A percentile compares a stretch with the other conserved stretches of the same genome.
phyloP scores from a whole-genome alignment of 2,888 invertebrate species.

The Leucophora obtusa region DNA sequence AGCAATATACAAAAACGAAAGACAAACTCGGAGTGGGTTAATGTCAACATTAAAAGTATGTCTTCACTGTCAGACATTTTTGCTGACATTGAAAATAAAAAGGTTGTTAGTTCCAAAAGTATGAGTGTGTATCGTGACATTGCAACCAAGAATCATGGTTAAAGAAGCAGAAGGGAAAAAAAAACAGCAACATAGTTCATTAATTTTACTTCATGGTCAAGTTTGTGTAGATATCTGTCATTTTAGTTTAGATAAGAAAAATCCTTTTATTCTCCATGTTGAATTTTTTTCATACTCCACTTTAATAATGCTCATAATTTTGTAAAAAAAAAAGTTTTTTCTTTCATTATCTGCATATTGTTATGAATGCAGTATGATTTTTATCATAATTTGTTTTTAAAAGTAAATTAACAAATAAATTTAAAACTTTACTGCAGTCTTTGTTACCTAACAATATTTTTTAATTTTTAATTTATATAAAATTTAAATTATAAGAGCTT shows the following conservation, averaged over 20 bases:
- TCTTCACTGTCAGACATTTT: constrained; percentile 50
- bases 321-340: constrained; percentile 13
- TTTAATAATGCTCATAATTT: constrained; percentile 17
- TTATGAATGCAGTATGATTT: constrained; percentile 57
- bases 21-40: constrained; percentile 43
- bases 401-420: background rate
- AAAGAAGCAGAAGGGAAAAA: constrained; percentile 1
- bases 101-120: constrained; percentile 15
- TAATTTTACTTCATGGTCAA: constrained; percentile 59
- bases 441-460: background rate
- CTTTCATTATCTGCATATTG: constrained; percentile 59
- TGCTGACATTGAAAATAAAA: constrained; percentile 60
- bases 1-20: constrained; percentile 13
- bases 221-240: constrained; percentile 50
- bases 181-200: constrained; percentile 45
- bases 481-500: no score
- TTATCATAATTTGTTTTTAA: constrained; percentile 55
- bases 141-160: constrained; percentile 33
- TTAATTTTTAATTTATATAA: background rate
- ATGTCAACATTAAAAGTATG: constrained; percentile 55
- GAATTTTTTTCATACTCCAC: constrained; percentile 2
- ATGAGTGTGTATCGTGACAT: constrained; percentile 19
- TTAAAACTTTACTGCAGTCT: background rate
- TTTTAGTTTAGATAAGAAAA: constrained; percentile 45
- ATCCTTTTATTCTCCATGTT: constrained; percentile 15